These are phyloP conservation scores for Diachasmimorpha longicaudata DNA, from an alignment of 1,140 invertebrate genomes.

Conservation along the genomic window DNA sequence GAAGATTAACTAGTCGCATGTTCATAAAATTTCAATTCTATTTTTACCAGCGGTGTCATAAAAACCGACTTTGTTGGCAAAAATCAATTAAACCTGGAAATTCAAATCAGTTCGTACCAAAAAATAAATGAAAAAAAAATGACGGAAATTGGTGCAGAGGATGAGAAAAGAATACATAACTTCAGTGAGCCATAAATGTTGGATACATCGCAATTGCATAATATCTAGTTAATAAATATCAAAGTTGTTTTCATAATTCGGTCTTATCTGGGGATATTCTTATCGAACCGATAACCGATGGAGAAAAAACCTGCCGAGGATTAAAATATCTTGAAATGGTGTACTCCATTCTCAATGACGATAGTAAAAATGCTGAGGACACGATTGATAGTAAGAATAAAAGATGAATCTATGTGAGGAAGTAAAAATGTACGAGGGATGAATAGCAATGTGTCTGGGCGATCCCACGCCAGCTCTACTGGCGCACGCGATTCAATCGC, in stretches of 20 bases:
- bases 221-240: not conserved
- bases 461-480: slow-evolving; percentile 15
- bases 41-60: no score
- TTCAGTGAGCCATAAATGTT: no score
- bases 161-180: no score
- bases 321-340: no score
- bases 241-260: not conserved
- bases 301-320: no score
- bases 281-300: not conserved
- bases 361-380: not conserved
- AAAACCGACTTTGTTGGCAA: no score
- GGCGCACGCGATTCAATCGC: slow-evolving; percentile 32
- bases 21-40: no score
- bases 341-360: not conserved
- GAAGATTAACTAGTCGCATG: no score
- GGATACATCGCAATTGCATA: not conserved
- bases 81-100: no score
- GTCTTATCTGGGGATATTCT: not conserved
- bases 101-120: no score
- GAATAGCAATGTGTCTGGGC: not conserved
- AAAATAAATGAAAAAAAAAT: no score
- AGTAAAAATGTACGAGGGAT: not conserved
- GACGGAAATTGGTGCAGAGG: no score
- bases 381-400: not conserved
- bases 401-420: not conserved